Evolutionary conservation across 2,888 invertebrate species (phyloP).

Genomic region (Dexiosoma caninum): DNA sequence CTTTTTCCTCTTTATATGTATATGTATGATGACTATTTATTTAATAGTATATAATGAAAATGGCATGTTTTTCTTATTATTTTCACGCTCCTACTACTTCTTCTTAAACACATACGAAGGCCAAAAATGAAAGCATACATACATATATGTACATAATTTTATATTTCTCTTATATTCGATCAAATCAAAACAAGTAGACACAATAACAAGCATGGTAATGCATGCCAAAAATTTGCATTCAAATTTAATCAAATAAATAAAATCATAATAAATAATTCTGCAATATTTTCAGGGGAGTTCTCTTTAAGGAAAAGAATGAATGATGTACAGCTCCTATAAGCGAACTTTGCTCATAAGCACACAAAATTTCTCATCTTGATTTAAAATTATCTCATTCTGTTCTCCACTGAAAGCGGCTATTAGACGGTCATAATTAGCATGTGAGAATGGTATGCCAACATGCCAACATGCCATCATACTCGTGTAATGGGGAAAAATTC

Average conservation of each 20-base stretch:
- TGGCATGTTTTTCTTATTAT: slow-evolving; percentile 56
- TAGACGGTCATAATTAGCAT: too few species aligned
- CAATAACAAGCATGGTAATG: slow-evolving; percentile 53
- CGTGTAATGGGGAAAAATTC: too few species aligned
- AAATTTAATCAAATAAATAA: background rate
- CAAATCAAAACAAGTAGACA: slow-evolving; percentile 20
- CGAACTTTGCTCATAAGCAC: too few species aligned
- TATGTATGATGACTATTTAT: slow-evolving; percentile 17
- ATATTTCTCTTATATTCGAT: background rate
- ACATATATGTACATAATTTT: background rate
- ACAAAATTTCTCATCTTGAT: too few species aligned
- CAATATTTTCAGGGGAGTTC: slow-evolving; percentile 31
- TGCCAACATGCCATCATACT: too few species aligned
- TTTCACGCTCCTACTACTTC: slow-evolving; percentile 28
- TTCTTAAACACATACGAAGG: slow-evolving; percentile 27
- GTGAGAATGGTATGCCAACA: too few species aligned
- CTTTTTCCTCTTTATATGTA: slow-evolving; percentile 26
- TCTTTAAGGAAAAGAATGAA: background rate
- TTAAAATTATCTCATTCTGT: too few species aligned
- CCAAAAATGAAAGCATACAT: slow-evolving; percentile 8
- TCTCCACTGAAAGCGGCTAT: too few species aligned
- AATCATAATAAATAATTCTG: background rate
- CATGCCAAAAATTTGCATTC: slow-evolving; percentile 55
- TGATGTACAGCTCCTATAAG: too few species aligned
- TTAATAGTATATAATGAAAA: slow-evolving; percentile 33